Conservation (phyloP, 2,113 vertebrate species). For the Rhynchopsitta pachyrhyncha region DNA sequence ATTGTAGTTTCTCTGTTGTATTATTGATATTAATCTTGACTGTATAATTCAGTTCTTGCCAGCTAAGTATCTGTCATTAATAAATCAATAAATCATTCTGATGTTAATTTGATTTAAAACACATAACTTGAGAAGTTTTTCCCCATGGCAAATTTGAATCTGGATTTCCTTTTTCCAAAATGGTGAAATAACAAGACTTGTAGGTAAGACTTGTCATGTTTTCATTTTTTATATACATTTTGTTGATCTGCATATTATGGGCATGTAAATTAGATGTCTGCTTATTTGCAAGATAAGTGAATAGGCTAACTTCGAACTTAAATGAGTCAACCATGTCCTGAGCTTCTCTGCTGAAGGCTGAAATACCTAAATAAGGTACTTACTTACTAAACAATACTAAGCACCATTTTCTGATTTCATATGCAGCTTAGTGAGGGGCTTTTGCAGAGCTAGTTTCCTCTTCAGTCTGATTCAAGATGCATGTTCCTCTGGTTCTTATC, state of each 20-base stretch:
- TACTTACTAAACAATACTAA: neutral
- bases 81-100: neutral
- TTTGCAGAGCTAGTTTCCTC: neutral
- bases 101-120: neutral
- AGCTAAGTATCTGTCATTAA: neutral
- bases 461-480: neutral
- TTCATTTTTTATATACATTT: neutral
- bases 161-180: neutral
- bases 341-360: neutral
- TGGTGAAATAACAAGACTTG: neutral
- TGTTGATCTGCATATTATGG: neutral
- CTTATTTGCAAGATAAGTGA: neutral
- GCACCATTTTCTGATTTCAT: neutral
- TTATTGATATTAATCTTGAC: neutral
- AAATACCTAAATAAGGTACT: neutral
- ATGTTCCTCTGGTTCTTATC: neutral
- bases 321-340: neutral
- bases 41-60: neutral
- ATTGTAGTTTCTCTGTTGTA: neutral
- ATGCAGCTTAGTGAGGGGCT: neutral
- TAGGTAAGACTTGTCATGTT: neutral
- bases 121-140: neutral
- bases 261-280: neutral
- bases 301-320: neutral
- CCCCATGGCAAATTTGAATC: neutral